phyloP scores from a whole-genome alignment of 2,797 vertebrate species.

The Melopsittacus undulatus region DNA sequence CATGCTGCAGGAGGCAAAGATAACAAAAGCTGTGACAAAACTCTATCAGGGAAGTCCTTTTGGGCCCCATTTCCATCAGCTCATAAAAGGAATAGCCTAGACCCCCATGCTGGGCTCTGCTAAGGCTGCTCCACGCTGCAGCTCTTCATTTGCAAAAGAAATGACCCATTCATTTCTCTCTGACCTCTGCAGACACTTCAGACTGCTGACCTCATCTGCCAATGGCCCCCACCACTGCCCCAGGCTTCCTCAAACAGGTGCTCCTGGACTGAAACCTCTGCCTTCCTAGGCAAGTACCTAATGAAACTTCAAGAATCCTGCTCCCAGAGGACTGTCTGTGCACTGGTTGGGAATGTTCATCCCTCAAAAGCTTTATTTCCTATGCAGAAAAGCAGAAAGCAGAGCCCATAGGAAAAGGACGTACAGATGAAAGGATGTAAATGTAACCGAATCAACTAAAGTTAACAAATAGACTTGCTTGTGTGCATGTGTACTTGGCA shows the following conservation, averaged over 20 bases:
- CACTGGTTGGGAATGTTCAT: background rate
- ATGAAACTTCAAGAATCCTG: background rate
- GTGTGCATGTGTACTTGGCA: background rate
- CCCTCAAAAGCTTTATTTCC: background rate
- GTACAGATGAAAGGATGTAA: background rate
- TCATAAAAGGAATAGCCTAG: constrained; percentile 52
- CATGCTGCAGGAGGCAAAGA: constrained; percentile 6
- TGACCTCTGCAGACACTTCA: constrained; percentile 36
- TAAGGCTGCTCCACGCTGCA: constrained; percentile 34
- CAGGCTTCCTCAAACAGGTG: constrained; percentile 33
- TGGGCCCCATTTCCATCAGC: constrained; percentile 42
- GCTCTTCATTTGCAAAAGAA: constrained; percentile 70
- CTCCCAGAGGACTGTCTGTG: background rate
- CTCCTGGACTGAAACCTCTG: background rate
- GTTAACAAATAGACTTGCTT: background rate
- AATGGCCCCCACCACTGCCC: background rate
- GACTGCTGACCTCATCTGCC: constrained; percentile 26
- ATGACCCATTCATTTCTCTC: constrained; percentile 47
- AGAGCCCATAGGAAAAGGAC: background rate
- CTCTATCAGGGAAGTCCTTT: constrained; percentile 26
- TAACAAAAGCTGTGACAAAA: constrained; percentile 39
- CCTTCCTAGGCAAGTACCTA: background rate
- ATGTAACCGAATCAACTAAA: background rate
- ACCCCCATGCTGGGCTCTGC: constrained; percentile 60
- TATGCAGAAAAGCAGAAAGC: background rate